Percentiles rank a stretch among this genome's conserved stretches.
These are phyloP conservation scores for human (Homo sapiens) DNA, from an alignment of 2,113 vertebrate species.

Conservation along the genomic window GRCh38 chr12:27385501-27386000, in stretches of 20 bases:
- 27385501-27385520: constrained; percentile 96
- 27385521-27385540: constrained; percentile 96
- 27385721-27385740: neutral
- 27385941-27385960: neutral
- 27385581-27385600: neutral
- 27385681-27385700: neutral
- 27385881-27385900: neutral
- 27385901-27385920: neutral
- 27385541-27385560: constrained; percentile 96
- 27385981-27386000: neutral
- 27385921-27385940: neutral
- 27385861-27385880: neutral
- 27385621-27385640: neutral
- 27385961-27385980: neutral
- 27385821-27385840: neutral
- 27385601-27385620: neutral
- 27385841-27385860: neutral
- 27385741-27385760: neutral
- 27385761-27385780: neutral
- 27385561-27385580: constrained; percentile 81
- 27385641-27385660: neutral
- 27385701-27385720: neutral
- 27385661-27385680: neutral
- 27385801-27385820: neutral
- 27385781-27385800: neutral